phyloP scores from a whole-genome alignment of 2,113 vertebrate species.

The Heliornis fulica region DNA sequence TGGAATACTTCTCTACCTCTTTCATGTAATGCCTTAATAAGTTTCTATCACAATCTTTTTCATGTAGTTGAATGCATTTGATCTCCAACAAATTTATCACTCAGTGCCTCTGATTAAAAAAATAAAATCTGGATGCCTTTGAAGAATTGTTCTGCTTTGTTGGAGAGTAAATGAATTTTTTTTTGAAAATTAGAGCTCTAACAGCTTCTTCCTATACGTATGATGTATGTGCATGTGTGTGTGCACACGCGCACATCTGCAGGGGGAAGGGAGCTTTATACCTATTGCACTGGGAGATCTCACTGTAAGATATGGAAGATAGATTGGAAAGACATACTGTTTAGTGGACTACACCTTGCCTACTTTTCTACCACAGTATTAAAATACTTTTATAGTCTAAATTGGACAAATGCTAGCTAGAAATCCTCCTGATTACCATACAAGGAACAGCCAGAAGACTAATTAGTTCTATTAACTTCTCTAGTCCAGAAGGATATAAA shows the following conservation, averaged over 20 bases:
- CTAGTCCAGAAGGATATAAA: background rate
- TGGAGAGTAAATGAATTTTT: background rate
- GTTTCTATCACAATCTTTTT: conserved; percentile 16
- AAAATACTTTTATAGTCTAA: background rate
- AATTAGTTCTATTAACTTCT: background rate
- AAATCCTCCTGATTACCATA: background rate
- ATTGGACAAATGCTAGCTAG: background rate
- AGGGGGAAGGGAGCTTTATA: background rate
- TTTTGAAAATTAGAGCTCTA: background rate
- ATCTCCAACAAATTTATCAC: conserved; percentile 25
- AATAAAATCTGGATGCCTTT: background rate
- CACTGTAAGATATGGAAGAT: background rate
- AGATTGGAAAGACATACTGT: background rate
- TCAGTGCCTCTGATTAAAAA: background rate
- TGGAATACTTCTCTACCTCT: background rate
- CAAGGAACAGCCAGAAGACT: background rate
- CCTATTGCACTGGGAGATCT: background rate
- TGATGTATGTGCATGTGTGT: background rate
- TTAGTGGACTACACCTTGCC: background rate
- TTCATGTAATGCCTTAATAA: conserved; percentile 18
- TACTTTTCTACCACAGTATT: background rate
- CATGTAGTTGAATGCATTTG: conserved; percentile 21
- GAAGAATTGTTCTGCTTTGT: conserved; percentile 36
- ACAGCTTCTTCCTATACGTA: background rate
- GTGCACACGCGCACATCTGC: background rate